Percentiles rank a stretch among this genome's conserved stretches.
Conservation (phyloP, 1,140 invertebrate species). For the Odontomachus brunneus region DNA sequence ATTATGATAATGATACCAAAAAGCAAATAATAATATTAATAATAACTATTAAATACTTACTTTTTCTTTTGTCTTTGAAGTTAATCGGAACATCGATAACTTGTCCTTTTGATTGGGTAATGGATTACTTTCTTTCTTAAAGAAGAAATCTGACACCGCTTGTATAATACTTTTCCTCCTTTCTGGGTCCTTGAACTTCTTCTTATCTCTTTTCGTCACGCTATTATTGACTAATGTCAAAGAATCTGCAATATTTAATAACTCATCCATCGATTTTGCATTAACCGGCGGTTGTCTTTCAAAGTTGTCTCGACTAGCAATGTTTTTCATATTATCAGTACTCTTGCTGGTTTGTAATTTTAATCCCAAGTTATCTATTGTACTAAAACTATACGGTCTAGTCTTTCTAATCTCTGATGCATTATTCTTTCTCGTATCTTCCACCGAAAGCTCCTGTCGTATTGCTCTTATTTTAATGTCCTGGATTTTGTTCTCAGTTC, state of each 20-base stretch:
- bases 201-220: slow-evolving; percentile 76
- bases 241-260: slow-evolving; percentile 67
- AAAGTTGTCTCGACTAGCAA: slow-evolving; percentile 75
- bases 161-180: slow-evolving; percentile 93
- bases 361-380: slow-evolving; percentile 62
- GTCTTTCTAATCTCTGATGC: slow-evolving; percentile 74
- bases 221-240: slow-evolving; percentile 35
- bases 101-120: slow-evolving; percentile 84
- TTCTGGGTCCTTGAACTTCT: slow-evolving; percentile 88
- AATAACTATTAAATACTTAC: slow-evolving; percentile 80
- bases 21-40: neutral
- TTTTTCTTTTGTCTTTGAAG: slow-evolving; percentile 90
- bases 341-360: slow-evolving; percentile 83
- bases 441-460: slow-evolving; percentile 79
- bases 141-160: slow-evolving; percentile 93
- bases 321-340: slow-evolving; percentile 82
- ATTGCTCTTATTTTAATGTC: slow-evolving; percentile 85
- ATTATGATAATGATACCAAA: neutral
- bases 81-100: slow-evolving; percentile 87
- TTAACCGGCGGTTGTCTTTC: slow-evolving; percentile 69
- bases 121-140: slow-evolving; percentile 86
- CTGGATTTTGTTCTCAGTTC: slow-evolving; percentile 89
- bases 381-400: slow-evolving; percentile 78
- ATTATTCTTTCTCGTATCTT: slow-evolving; percentile 76
- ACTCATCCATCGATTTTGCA: slow-evolving; percentile 83